phyloP scores from a whole-genome alignment of 2,797 vertebrate species.

The Erethizon dorsatum region DNA sequence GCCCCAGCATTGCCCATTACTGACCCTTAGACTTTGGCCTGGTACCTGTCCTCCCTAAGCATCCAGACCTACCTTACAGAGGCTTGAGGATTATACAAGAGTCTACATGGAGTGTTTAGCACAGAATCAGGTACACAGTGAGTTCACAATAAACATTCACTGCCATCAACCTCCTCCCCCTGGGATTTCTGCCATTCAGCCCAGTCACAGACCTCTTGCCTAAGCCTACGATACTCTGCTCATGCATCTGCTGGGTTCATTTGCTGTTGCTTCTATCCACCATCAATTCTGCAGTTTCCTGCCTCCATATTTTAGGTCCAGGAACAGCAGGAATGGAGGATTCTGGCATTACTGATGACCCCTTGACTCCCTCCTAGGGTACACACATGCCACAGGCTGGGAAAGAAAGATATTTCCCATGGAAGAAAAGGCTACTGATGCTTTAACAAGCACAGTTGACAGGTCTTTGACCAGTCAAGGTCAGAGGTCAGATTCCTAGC shows the following conservation, averaged over 20 bases:
- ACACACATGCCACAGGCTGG: slow-evolving; percentile 48
- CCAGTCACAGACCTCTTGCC: background rate
- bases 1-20: background rate
- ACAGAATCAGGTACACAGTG: too few species aligned
- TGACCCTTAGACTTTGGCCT: background rate
- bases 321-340: background rate
- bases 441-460: slow-evolving; percentile 74
- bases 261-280: background rate
- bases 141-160: rapidly evolving
- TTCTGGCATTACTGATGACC: slow-evolving; percentile 54
- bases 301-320: background rate
- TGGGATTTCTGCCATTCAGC: background rate
- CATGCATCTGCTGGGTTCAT: background rate
- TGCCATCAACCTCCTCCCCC: rapidly evolving
- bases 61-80: background rate
- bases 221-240: rapidly evolving
- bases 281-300: background rate
- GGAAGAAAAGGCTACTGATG: slow-evolving; percentile 54
- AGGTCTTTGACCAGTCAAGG: slow-evolving; percentile 64
- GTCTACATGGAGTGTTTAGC: background rate
- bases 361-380: slow-evolving; percentile 70
- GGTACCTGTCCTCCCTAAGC: background rate
- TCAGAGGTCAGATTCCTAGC: slow-evolving; percentile 79
- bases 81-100: background rate
- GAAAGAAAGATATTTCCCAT: slow-evolving; percentile 77